Percentiles rank a stretch among this genome's conserved stretches.
Evolutionary conservation across 2,888 invertebrate species (phyloP).

Genomic region (Trisateles emortualis): DNA sequence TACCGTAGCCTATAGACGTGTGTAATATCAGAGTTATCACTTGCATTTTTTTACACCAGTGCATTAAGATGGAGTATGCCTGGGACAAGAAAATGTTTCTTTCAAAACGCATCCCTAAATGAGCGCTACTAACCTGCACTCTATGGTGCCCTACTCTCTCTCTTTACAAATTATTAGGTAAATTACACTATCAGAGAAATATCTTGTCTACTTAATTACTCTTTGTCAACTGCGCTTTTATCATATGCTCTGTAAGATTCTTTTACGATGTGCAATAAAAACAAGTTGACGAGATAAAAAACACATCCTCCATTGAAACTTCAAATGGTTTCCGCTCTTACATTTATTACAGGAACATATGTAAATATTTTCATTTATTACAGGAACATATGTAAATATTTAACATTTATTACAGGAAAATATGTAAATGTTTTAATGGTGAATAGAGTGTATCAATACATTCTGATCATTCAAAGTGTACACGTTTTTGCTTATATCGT

Average conservation of each 20-base stretch:
- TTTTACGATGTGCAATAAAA: constrained; percentile 52
- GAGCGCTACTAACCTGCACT: no score
- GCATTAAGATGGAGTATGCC: no score
- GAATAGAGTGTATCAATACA: constrained; percentile 12
- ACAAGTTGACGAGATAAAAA: constrained; percentile 34
- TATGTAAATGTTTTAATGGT: constrained; percentile 21
- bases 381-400: neutral
- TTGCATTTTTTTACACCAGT: no score
- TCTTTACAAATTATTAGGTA: no score
- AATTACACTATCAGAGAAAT: neutral
- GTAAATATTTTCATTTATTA: constrained; percentile 1
- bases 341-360: constrained; percentile 3
- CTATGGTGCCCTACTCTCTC: no score
- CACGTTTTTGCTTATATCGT: neutral
- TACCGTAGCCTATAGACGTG: no score
- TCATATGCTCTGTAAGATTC: constrained; percentile 42
- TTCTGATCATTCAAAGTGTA: neutral
- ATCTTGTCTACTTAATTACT: constrained; percentile 9
- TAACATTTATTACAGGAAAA: constrained; percentile 1
- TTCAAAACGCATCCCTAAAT: no score
- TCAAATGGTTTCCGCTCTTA: constrained; percentile 25
- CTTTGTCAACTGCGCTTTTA: constrained; percentile 32
- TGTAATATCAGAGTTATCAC: no score
- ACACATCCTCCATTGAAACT: constrained; percentile 25
- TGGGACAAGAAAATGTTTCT: no score